Conservation (phyloP, 1,140 invertebrate species). For the Leptonema lineaticorne region DNA sequence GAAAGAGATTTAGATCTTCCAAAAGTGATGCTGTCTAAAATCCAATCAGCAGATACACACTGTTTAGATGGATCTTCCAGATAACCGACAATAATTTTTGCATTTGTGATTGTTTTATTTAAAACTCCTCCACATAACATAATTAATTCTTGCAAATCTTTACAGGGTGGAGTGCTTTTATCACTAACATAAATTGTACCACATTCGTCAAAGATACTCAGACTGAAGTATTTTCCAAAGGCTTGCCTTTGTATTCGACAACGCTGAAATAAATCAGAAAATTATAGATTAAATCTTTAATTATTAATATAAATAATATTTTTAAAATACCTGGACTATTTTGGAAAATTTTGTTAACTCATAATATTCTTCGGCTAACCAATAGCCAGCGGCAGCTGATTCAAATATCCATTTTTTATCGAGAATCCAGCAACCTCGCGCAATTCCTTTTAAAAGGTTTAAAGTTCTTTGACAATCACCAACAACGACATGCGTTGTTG, state of each 20-base stretch:
- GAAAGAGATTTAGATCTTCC: constrained; percentile 28
- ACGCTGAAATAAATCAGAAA: constrained; percentile 44
- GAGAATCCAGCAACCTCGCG: constrained; percentile 56
- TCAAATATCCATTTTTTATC: constrained; percentile 50
- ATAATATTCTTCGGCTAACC: constrained; percentile 54
- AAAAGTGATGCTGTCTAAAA: constrained; percentile 46
- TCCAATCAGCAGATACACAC: constrained; percentile 50
- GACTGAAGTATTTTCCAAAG: constrained; percentile 47
- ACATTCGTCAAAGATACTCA: constrained; percentile 49
- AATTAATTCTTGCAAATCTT: constrained; percentile 50
- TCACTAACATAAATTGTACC: constrained; percentile 48
- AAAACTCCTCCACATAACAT: constrained; percentile 48
- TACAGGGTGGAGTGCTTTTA: constrained; percentile 43
- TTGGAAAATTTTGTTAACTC: constrained; percentile 51
- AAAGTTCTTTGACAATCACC: constrained; percentile 51
- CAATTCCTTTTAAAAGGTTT: constrained; percentile 54
- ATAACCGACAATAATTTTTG: constrained; percentile 47
- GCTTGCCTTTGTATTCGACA: constrained; percentile 48
- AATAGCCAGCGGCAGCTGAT: constrained; percentile 48
- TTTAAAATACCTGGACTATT: constrained; percentile 48
- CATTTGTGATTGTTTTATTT: constrained; percentile 37
- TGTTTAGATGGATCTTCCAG: constrained; percentile 32
- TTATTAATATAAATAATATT: constrained; percentile 1
- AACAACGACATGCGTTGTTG: constrained; percentile 54
- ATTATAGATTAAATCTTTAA: background rate